Base-by-base conservation (phyloP, 2,888 invertebrate genomes). In the Schizaphis graminum region DNA sequence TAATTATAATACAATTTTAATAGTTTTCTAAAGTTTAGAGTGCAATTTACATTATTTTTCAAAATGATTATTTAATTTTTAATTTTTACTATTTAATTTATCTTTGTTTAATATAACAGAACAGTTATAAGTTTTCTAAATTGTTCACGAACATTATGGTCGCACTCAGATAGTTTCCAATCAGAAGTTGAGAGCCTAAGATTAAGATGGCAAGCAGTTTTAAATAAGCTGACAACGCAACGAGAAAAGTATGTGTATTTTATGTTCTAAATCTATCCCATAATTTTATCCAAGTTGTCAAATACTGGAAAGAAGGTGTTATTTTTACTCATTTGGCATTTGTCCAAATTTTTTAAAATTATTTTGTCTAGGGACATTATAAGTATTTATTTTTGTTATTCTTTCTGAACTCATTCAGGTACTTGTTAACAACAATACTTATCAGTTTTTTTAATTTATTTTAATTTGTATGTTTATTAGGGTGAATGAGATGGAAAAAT, bases 401-500 rank as follows among this genome's bases (percentile, higher is more conserved):
- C 41, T 91, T 49, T 91, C 35, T 90, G 13, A 57, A 89, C 35
- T 85, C 35, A 24, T n/a, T 35, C 89, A 85, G 85, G 90, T 94
- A 93, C 24, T 47, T 93, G 44, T 77, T 89, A 88, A 92, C 35
- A 89, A 93, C 26, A 85, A 57, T 35, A 56, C 49, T 89, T 93
- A 61, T 61, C 44, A 90, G 1, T 90, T 49, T 47, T 47, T 57
- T 77, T 1, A 44, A 67, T 26, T 49, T 28, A 91, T 67, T 49
- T 35, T 26, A 61, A 41, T 49, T 87, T 28, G 87, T 86, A 44
- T 91, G 3, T 67, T 87, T 44, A 44, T 77, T 91, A 94, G 94
- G 47, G 57, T 94, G 49, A 94, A 94, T 94, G 94, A 94, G 77
- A 94, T 94, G 94, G 94, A 94, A 87, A 94, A 94, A 94, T 94